Evolutionary conservation across 2,888 invertebrate species (phyloP).

Genomic region (Clepsis dumicolana): DNA sequence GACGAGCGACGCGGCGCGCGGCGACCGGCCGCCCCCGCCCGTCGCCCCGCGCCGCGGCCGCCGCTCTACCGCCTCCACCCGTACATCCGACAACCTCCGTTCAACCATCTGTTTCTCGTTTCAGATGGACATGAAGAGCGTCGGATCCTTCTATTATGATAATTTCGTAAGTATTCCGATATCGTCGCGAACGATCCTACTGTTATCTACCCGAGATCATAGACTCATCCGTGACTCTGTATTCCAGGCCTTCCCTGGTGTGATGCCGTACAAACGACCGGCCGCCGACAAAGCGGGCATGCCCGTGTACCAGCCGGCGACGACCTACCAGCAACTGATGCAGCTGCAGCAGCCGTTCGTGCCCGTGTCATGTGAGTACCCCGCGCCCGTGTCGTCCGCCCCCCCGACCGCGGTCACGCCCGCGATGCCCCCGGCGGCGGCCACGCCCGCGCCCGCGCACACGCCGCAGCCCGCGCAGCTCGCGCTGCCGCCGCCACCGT

Average conservation of each 20-base stretch:
- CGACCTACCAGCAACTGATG: conserved; percentile 97
- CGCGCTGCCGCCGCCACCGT: conserved; percentile 57
- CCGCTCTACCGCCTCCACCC: conserved; percentile 50
- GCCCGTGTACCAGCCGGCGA: conserved; percentile 97
- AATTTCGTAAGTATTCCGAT: conserved; percentile 94
- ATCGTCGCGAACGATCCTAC: background rate
- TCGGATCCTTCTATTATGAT: conserved; percentile 98
- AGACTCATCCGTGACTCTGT: conserved; percentile 42
- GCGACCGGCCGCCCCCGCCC: conserved; percentile 65
- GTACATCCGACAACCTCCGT: conserved; percentile 61
- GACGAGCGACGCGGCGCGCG: conserved; percentile 60
- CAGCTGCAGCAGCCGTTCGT: conserved; percentile 98
- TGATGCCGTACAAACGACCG: conserved; percentile 98
- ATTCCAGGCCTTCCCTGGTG: conserved; percentile 95
- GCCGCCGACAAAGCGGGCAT: conserved; percentile 98
- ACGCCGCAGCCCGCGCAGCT: conserved; percentile 60
- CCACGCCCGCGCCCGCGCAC: conserved; percentile 43
- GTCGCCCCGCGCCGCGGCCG: conserved; percentile 56
- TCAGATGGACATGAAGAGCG: conserved; percentile 98
- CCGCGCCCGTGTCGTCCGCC: conserved; percentile 89
- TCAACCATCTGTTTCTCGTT: conserved; percentile 86
- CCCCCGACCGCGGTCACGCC: conserved; percentile 82
- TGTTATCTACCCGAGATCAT: background rate
- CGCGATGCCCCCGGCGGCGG: conserved; percentile 60
- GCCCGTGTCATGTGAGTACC: conserved; percentile 99